Evolutionary conservation across 1,140 invertebrate species (phyloP), one percentile per base, ranked within the genome.

Genomic region (Drosophila micromelanica): DNA sequence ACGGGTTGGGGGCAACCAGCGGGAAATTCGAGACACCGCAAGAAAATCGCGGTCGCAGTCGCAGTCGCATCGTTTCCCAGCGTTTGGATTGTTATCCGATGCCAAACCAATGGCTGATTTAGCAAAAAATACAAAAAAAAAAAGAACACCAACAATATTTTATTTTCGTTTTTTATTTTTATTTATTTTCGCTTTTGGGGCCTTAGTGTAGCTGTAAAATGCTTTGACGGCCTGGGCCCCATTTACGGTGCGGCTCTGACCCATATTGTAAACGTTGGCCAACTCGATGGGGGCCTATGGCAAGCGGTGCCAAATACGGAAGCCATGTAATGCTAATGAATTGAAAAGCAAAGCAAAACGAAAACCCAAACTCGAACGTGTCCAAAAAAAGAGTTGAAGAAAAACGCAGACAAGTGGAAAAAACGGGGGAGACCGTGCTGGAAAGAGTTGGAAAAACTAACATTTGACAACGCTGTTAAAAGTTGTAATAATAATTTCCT

Each of bases 251-350:
- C 13, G 27, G 46, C 64, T 78, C 56, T 84, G 76, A 84, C 79
- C 80, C 75, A 82, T 82, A 60, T 80, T 51, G 43, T 48, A 40
- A 52, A 42, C 62, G 59, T 57, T 62, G 46, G 32, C 30, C 49
- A 61, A 51, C 40, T 45, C 40, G n/a, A n/a, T 35, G 35, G 27
- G 27, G 27, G 27, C 27, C 27, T 27, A 27, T 27, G 27, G 35
- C 15, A 51, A 11, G 35, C 35, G 38, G 42, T 43, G 43, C 81
- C 79, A 87, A 84, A 87, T 87, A 87, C 82, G 82, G 82, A 87
- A 89, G 82, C 84, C 73, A 61, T 89, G 84, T 77, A 87, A 84
- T 89, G 84, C 82, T 87, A 89, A 87, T 89, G 84, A 87, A 89
- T 87, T 75, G 61, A 78, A 78, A 67, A 60, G 67, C 65, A 61